Evolutionary conservation across 2,888 invertebrate genomes (phyloP), one percentile per base, ranked within the genome.

Genomic region (Aethes cnicana): DNA sequence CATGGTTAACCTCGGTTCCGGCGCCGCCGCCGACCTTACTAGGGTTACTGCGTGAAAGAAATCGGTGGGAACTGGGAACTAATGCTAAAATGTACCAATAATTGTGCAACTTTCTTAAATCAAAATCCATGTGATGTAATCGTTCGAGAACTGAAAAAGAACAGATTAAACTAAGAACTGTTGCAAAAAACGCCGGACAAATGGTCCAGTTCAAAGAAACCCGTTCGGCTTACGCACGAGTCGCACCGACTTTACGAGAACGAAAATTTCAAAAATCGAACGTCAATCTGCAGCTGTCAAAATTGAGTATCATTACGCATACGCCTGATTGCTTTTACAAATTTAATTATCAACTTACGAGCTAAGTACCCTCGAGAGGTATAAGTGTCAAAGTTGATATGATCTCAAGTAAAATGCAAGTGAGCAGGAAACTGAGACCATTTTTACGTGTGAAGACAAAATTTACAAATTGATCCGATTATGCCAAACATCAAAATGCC

Each of bases 151-250:
- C n/a, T n/a, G n/a, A n/a, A n/a, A n/a, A n/a, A n/a, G n/a, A n/a
- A n/a, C n/a, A n/a, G n/a, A n/a, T n/a, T n/a, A n/a, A n/a, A n/a
- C n/a, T n/a, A 62, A 56, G 56, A 58, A 58, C 49, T 36, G 55
- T 69, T 73, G 76, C 74, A 74, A 75, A 72, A 59, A 60, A 47
- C 52, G 56, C 33, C 60, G 56, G 61, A 68, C 69, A 70, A 71
- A 62, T 73, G 81, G 66, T 73, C 81, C 72, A 78, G 70, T 77
- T 81, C 59, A 62, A 57, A 66, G 68, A 70, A 73, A 72, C 68
- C 53, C 58, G 66, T 44, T 44, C 36, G 32, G 17, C n/a, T n/a
- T 16, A 14, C 14, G 14, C 39, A 39, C 20, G 39, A 39, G 17
- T 9, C n/a, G 20, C 18, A 9, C 26, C 28, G 37, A 52, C 25